phyloP scores from a whole-genome alignment of 2,888 invertebrate genomes.

The Lordiphosa andalusiaca region DNA sequence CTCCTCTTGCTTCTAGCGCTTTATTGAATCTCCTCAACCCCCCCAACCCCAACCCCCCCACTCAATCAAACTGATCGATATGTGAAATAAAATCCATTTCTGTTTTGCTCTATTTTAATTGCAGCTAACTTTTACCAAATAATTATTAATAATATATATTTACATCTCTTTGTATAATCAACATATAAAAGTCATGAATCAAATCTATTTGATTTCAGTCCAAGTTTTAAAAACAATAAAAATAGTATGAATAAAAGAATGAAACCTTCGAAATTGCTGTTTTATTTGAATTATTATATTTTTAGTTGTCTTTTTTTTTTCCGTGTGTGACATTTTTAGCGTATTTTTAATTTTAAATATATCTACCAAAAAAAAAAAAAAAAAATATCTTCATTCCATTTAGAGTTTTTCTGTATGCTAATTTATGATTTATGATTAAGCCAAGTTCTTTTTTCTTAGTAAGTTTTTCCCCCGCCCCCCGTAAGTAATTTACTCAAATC shows the following conservation, averaged over 20 bases:
- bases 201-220: slow-evolving; percentile 73
- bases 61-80: not conserved
- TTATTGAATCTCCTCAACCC: not conserved
- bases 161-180: slow-evolving; percentile 24
- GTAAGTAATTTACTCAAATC: slow-evolving; percentile 18
- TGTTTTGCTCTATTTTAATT: slow-evolving; percentile 37
- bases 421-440: slow-evolving; percentile 2
- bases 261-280: slow-evolving; percentile 11
- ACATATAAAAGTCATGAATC: slow-evolving; percentile 37
- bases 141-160: slow-evolving; percentile 25
- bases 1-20: not conserved
- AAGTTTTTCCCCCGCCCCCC: slow-evolving; percentile 24
- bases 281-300: slow-evolving; percentile 39
- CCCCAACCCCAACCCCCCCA: too few relatives aligned
- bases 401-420: slow-evolving; percentile 8
- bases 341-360: slow-evolving; percentile 22
- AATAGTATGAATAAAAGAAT: slow-evolving; percentile 35
- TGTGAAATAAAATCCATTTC: slow-evolving; percentile 13
- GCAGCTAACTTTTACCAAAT: slow-evolving; percentile 40
- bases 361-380: slow-evolving; percentile 22
- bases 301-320: slow-evolving; percentile 31
- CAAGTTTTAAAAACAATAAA: slow-evolving; percentile 53
- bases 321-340: slow-evolving; percentile 1
- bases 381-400: slow-evolving; percentile 2
- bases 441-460: too few relatives aligned